These are phyloP conservation scores for Ibycter americanus DNA, from an alignment of 2,797 vertebrate species.

Conservation along the genomic window DNA sequence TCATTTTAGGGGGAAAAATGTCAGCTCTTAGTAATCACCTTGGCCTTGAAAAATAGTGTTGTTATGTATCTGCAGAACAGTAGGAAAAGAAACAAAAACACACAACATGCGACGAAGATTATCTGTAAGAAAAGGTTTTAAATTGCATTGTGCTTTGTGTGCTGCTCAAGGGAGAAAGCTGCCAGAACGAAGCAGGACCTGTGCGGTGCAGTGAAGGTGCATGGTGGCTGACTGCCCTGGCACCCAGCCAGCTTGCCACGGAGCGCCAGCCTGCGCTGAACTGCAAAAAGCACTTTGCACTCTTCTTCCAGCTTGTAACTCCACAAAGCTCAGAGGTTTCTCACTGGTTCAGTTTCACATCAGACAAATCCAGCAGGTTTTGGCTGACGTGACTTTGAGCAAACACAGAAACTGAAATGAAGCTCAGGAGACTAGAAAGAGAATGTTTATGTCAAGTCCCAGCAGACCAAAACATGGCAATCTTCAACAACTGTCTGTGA, in stretches of 20 bases:
- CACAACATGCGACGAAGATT: fast-evolving
- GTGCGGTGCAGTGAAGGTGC: fast-evolving
- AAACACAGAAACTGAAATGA: neutral
- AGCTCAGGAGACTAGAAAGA: neutral
- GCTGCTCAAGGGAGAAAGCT: neutral
- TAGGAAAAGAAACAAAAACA: neutral
- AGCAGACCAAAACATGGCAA: neutral
- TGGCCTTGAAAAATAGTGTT: neutral
- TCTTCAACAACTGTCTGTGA: neutral
- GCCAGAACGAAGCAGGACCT: neutral
- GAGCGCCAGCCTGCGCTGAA: neutral
- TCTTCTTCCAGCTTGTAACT: neutral
- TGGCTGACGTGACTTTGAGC: neutral
- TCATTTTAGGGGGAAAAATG: neutral
- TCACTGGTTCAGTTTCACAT: neutral
- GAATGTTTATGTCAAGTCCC: neutral
- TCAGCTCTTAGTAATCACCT: neutral
- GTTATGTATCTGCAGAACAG: neutral
- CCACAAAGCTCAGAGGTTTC: neutral
- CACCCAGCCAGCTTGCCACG: fast-evolving
- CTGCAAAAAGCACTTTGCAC: neutral
- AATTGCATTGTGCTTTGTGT: neutral
- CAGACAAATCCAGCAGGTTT: neutral
- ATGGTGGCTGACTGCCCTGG: neutral
- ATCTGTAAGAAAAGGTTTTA: neutral